A percentile compares a stretch with the other conserved stretches of the same genome.
These are phyloP conservation scores for Zoroaster sp. DNA, from an alignment of 53 echinoderm and acorn worm species.

Conservation along the genomic window DNA sequence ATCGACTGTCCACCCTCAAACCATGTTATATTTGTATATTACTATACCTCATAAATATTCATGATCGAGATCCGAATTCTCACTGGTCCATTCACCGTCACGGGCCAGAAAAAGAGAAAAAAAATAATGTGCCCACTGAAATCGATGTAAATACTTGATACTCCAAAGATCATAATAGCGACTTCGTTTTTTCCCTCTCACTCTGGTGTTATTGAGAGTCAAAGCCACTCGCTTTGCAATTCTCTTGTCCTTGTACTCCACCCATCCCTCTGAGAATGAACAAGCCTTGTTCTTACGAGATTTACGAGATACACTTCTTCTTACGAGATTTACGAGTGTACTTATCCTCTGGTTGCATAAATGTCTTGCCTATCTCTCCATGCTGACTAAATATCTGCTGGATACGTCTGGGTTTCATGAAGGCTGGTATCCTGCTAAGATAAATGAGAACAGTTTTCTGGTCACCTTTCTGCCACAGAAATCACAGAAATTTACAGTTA, in stretches of 20 bases:
- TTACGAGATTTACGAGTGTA: constrained; percentile 62
- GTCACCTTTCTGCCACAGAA: too few relatives aligned
- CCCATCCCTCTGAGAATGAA: constrained; percentile 82
- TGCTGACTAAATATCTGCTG: constrained; percentile 80
- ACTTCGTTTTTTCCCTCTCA: constrained; percentile 78
- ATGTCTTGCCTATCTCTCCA: constrained; percentile 84
- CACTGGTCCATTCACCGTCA: too few relatives aligned
- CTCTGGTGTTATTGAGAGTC: constrained; percentile 87
- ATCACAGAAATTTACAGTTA: too few relatives aligned
- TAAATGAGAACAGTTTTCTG: constrained; percentile 85
- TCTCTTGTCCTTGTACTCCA: constrained; percentile 92
- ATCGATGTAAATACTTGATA: constrained; percentile 84
- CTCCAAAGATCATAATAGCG: constrained; percentile 91
- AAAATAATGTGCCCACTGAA: constrained; percentile 96
- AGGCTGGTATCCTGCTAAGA: constrained; percentile 79
- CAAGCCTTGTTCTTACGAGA: constrained; percentile 54
- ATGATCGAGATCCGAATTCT: too few relatives aligned
- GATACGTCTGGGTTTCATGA: constrained; percentile 82
- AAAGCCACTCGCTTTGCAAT: constrained; percentile 86
- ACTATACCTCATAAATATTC: too few relatives aligned
- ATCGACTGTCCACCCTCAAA: too few relatives aligned
- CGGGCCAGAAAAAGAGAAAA: too few relatives aligned
- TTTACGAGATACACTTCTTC: too few relatives aligned
- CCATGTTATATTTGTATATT: too few relatives aligned
- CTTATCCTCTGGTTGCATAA: constrained; percentile 89